Percentiles rank a stretch among this genome's conserved stretches.
phyloP scores from a whole-genome alignment of 2,113 vertebrate species.

The Rhagologus leucostigma region DNA sequence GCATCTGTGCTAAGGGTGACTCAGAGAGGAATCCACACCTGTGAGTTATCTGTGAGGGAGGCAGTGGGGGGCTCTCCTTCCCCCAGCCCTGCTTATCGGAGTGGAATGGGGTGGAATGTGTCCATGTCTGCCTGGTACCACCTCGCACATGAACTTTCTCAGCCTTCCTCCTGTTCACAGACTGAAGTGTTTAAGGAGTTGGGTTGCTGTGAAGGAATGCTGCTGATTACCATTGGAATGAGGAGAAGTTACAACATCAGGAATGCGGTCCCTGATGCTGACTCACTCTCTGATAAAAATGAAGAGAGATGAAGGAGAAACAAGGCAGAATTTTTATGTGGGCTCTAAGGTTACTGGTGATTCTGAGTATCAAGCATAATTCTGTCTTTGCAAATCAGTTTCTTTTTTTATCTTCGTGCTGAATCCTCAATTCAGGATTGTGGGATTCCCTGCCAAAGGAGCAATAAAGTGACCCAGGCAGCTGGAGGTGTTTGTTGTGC shows the following conservation, averaged over 20 bases:
- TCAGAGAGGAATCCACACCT: constrained; percentile 9
- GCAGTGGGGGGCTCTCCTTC: background rate
- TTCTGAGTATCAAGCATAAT: background rate
- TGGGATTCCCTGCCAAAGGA: background rate
- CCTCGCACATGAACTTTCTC: constrained; percentile 46
- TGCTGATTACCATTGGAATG: constrained; percentile 44
- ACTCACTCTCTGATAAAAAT: constrained; percentile 46
- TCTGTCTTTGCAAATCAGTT: background rate
- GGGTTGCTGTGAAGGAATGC: constrained; percentile 51
- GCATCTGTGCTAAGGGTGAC: background rate
- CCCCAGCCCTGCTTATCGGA: background rate
- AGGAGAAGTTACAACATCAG: constrained; percentile 15
- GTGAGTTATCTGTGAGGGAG: constrained; percentile 9
- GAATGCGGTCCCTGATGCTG: constrained; percentile 8
- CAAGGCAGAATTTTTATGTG: background rate
- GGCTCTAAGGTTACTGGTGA: background rate
- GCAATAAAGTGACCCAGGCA: background rate
- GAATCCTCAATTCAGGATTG: background rate
- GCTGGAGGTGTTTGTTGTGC: background rate
- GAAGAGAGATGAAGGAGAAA: background rate
- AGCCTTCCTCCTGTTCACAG: background rate
- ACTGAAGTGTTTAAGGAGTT: constrained; percentile 3
- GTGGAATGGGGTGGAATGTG: constrained; percentile 63
- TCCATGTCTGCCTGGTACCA: constrained; percentile 70
- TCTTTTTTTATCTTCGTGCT: background rate